Evolutionary conservation across 2,888 invertebrate genomes (phyloP).

Genomic region (Strigamia maritima): DNA sequence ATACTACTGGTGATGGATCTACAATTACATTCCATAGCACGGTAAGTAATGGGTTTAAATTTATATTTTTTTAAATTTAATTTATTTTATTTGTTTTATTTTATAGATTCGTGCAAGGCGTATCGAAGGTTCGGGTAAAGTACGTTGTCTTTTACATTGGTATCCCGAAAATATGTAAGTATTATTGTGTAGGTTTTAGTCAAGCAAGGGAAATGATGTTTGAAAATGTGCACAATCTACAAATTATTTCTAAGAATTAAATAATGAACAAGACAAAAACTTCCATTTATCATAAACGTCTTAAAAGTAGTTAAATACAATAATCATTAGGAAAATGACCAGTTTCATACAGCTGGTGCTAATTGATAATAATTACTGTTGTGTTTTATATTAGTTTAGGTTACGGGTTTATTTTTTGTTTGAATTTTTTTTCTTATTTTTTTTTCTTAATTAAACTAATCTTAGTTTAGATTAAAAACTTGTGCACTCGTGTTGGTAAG

Average conservation of each 20-base stretch:
- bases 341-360: too few relatives aligned
- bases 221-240: background rate
- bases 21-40: conserved; percentile 52
- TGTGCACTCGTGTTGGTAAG: background rate
- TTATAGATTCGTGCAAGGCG: conserved; percentile 63
- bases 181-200: conserved; percentile 30
- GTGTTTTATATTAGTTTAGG: too few relatives aligned
- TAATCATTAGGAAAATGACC: too few relatives aligned
- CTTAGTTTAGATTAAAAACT: background rate
- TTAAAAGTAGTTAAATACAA: too few relatives aligned
- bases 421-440: too few relatives aligned
- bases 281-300: too few relatives aligned
- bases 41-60: conserved; percentile 46
- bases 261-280: too few relatives aligned
- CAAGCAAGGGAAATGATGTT: background rate
- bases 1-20: conserved; percentile 48
- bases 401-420: too few relatives aligned
- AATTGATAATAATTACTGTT: too few relatives aligned
- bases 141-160: conserved; percentile 76
- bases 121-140: conserved; percentile 62
- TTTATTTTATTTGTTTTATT: conserved; percentile 36
- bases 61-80: background rate
- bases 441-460: background rate
- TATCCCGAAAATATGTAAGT: conserved; percentile 83
- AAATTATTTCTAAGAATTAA: background rate